A percentile compares a stretch with the other conserved stretches of the same genome.
Conservation (phyloP, 2,888 invertebrate genomes). For the Drosophila cognata region DNA sequence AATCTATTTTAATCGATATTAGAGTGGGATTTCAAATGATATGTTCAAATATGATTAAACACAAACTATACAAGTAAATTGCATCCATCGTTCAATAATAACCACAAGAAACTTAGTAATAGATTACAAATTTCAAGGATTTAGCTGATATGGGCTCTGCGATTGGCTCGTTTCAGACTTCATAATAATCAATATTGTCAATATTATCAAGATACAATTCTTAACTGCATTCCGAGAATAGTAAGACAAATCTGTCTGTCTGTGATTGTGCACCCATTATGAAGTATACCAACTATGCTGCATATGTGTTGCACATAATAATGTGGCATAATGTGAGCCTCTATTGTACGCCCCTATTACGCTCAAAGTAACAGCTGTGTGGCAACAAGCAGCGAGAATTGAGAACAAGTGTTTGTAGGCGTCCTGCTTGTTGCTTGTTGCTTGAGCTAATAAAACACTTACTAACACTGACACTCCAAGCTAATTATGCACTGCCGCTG, state of each 20-base stretch:
- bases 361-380: conserved; percentile 9
- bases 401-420: conserved; percentile 65
- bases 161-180: not conserved
- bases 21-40: not conserved
- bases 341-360: conserved; percentile 27
- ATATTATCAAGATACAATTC: not conserved
- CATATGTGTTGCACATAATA: not conserved
- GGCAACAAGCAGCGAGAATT: conserved; percentile 38
- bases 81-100: not conserved
- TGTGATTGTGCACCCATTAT: not conserved
- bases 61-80: too few species aligned
- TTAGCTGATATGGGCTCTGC: not conserved
- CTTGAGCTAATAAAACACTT: conserved; percentile 76
- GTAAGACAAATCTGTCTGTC: not conserved
- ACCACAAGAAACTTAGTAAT: not conserved
- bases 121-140: not conserved
- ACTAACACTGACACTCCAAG: conserved; percentile 67
- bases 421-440: conserved; percentile 55
- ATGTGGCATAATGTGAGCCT: conserved; percentile 13
- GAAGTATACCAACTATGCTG: not conserved
- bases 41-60: too few species aligned
- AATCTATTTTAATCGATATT: not conserved
- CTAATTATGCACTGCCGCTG: conserved; percentile 64
- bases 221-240: not conserved
- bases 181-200: not conserved